These are phyloP conservation scores for Colostygia pectinataria DNA, from an alignment of 2,888 invertebrate genomes.

Conservation along the genomic window DNA sequence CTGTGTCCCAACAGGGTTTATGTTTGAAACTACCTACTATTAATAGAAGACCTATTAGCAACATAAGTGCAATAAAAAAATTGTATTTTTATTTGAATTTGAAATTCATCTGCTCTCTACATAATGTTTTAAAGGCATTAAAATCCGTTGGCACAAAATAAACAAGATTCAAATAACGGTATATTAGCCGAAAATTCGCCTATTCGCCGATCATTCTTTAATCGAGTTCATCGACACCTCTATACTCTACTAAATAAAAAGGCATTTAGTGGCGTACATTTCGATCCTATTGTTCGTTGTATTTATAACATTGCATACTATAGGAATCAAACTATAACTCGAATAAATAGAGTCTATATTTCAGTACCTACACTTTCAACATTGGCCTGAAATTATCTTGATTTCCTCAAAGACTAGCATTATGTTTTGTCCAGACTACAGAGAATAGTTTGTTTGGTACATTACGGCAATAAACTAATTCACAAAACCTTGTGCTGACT, in stretches of 20 bases:
- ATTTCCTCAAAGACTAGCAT: slow-evolving; percentile 58
- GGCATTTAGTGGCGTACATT: slow-evolving; percentile 55
- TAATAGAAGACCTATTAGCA: too few relatives aligned
- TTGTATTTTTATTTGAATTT: too few relatives aligned
- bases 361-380: slow-evolving; percentile 23
- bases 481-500: slow-evolving; percentile 14
- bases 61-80: too few relatives aligned
- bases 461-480: slow-evolving; percentile 37
- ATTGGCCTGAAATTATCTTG: slow-evolving; percentile 64
- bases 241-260: slow-evolving; percentile 63
- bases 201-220: slow-evolving; percentile 49
- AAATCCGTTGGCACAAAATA: slow-evolving; percentile 30
- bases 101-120: slow-evolving; percentile 1
- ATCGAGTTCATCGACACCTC: slow-evolving; percentile 54
- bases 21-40: too few relatives aligned
- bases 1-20: too few relatives aligned
- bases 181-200: slow-evolving; percentile 47
- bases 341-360: slow-evolving; percentile 45
- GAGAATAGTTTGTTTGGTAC: too few relatives aligned
- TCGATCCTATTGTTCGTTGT: slow-evolving; percentile 53
- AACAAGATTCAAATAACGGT: slow-evolving; percentile 47
- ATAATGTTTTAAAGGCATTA: slow-evolving; percentile 24
- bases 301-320: slow-evolving; percentile 35
- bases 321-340: slow-evolving; percentile 42
- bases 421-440: slow-evolving; percentile 44